These are phyloP conservation scores for Drosophila paramelanica DNA, from an alignment of 2,888 invertebrate genomes.

Conservation along the genomic window DNA sequence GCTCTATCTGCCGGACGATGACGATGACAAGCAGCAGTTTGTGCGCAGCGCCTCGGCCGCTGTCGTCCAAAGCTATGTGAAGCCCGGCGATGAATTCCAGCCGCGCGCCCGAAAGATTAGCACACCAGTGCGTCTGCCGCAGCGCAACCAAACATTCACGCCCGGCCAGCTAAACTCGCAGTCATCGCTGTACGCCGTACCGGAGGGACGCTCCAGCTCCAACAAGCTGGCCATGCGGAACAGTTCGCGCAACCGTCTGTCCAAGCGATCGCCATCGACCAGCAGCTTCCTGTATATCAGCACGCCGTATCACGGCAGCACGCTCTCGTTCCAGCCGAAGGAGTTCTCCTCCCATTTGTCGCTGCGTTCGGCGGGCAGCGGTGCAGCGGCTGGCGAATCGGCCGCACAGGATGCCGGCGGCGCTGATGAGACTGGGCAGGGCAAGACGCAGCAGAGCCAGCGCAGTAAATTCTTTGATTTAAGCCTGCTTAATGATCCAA, in stretches of 20 bases:
- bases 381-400: slow-evolving; percentile 66
- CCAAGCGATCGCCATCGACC: slow-evolving; percentile 90
- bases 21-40: slow-evolving; percentile 85
- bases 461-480: slow-evolving; percentile 90
- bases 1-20: slow-evolving; percentile 67
- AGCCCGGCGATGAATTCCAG: slow-evolving; percentile 84
- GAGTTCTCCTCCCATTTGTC: slow-evolving; percentile 92
- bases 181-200: slow-evolving; percentile 89
- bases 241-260: slow-evolving; percentile 85
- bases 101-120: slow-evolving; percentile 87
- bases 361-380: slow-evolving; percentile 88
- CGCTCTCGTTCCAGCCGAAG: slow-evolving; percentile 91
- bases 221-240: slow-evolving; percentile 79
- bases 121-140: slow-evolving; percentile 86
- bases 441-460: slow-evolving; percentile 28
- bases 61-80: slow-evolving; percentile 87
- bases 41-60: slow-evolving; percentile 90
- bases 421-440: slow-evolving; percentile 28
- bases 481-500: slow-evolving; percentile 90
- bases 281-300: slow-evolving; percentile 94
- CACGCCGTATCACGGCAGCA: slow-evolving; percentile 94
- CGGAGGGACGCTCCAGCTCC: slow-evolving; percentile 86
- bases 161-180: slow-evolving; percentile 88
- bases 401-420: slow-evolving; percentile 69
- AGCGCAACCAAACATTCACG: slow-evolving; percentile 85